Conservation (phyloP, 2,113 vertebrate species). For the Picathartes gymnocephalus region DNA sequence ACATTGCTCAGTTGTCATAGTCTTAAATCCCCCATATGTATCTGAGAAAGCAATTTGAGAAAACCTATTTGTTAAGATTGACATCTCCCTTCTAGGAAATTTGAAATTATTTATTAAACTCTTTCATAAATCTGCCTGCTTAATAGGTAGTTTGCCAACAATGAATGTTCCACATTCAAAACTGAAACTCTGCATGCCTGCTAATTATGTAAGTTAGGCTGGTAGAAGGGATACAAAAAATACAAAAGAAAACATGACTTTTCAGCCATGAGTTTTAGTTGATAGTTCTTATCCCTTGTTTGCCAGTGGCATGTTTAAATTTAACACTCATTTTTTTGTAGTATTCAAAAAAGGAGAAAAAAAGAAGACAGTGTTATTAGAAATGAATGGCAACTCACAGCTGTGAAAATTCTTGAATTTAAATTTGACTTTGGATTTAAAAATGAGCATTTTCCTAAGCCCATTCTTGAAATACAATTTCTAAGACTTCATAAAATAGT, state of each 20-base stretch:
- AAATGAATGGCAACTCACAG: background rate
- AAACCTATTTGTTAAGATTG: background rate
- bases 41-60: background rate
- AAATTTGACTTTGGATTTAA: background rate
- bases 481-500: background rate
- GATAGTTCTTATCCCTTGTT: background rate
- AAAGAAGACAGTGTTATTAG: background rate
- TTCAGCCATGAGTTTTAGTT: background rate
- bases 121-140: background rate
- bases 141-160: background rate
- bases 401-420: background rate
- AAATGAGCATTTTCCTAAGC: background rate
- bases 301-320: background rate
- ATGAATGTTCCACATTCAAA: accelerated
- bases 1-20: background rate
- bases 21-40: background rate
- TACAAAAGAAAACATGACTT: background rate
- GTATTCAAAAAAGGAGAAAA: background rate
- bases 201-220: background rate
- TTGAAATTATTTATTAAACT: background rate
- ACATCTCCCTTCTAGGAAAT: background rate
- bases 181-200: background rate
- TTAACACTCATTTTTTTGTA: background rate
- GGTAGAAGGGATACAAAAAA: background rate
- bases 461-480: background rate